phyloP scores from a whole-genome alignment of 2,888 invertebrate genomes.

The Microplitis manilae region DNA sequence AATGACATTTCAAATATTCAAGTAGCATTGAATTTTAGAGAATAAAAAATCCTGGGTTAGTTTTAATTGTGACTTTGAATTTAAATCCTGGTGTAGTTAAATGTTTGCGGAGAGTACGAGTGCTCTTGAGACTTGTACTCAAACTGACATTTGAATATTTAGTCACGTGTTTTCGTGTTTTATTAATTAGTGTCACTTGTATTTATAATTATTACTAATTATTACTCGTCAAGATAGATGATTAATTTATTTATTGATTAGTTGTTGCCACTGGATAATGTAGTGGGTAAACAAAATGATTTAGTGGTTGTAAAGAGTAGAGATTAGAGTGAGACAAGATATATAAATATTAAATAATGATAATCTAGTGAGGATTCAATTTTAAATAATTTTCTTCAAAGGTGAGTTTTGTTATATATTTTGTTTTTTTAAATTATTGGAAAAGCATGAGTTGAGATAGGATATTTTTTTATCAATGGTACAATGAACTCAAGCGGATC shows the following conservation, averaged over 20 bases:
- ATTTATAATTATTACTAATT: background rate
- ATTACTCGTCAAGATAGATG: no score
- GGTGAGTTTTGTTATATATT: background rate
- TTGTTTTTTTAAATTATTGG: no score
- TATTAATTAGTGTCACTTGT: background rate
- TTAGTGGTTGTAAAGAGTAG: background rate
- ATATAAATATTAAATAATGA: background rate
- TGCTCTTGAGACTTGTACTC: background rate
- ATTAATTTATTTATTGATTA: background rate
- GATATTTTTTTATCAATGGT: slow-evolving; percentile 22
- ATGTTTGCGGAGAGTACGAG: background rate
- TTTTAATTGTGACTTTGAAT: background rate
- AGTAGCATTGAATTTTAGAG: background rate
- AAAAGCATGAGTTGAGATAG: background rate
- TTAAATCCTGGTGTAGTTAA: background rate
- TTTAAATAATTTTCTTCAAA: background rate
- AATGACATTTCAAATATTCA: background rate
- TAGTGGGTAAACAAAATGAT: background rate
- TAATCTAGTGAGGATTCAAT: background rate
- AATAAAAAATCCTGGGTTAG: background rate
- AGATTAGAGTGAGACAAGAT: background rate
- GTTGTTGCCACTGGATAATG: background rate
- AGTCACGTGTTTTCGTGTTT: background rate
- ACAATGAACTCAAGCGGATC: slow-evolving; percentile 34
- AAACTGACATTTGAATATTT: background rate